These are phyloP conservation scores for Pocillopora grandis DNA, from an alignment of 92 coral and sea anemone genomes.

Conservation along the genomic window DNA sequence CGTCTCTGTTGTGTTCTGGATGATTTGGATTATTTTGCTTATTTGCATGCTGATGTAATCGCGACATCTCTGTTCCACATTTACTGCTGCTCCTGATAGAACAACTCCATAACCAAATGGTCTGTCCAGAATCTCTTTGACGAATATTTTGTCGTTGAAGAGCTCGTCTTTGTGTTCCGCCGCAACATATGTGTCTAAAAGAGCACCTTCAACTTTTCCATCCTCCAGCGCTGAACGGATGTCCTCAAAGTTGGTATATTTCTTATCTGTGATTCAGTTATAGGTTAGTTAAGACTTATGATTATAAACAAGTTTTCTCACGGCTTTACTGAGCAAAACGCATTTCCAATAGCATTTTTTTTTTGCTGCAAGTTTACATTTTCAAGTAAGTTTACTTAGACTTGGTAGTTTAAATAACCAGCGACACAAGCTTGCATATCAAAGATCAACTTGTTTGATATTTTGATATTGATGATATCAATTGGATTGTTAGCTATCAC, in stretches of 20 bases:
- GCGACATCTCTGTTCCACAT: conserved; percentile 44
- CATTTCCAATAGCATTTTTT: no score
- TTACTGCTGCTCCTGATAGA: conserved; percentile 60
- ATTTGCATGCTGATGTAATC: conserved; percentile 58
- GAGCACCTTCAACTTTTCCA: conserved; percentile 65
- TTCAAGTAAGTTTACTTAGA: no score
- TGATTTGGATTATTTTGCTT: conserved; percentile 34
- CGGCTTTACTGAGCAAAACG: no score
- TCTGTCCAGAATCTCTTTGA: conserved; percentile 52
- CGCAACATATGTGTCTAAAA: conserved; percentile 76
- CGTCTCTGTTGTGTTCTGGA: conserved; percentile 33
- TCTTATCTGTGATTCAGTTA: conserved; percentile 12
- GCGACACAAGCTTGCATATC: no score
- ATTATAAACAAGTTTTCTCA: no score
- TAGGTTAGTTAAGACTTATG: background rate
- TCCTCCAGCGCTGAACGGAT: conserved; percentile 58
- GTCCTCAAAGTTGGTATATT: conserved; percentile 51
- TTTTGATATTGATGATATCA: no score
- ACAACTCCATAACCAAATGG: conserved; percentile 74
- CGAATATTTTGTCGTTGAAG: conserved; percentile 45
- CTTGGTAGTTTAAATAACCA: no score
- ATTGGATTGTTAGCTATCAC: no score
- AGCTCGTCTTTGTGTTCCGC: conserved; percentile 69
- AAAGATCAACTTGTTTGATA: no score
- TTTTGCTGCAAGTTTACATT: no score